phyloP scores from a whole-genome alignment of 2,888 invertebrate genomes.

The Tetragonula carbonaria region DNA sequence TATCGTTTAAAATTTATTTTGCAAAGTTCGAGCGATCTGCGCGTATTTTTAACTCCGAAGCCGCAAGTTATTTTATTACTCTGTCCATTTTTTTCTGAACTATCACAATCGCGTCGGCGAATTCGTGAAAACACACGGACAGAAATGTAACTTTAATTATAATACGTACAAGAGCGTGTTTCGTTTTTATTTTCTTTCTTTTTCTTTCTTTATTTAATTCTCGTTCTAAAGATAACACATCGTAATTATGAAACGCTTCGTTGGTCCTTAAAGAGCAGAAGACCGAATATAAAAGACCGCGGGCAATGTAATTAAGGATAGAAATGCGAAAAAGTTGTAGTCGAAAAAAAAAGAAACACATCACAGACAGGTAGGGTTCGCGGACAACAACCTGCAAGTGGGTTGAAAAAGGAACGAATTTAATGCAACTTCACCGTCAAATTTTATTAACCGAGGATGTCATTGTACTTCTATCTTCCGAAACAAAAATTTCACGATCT shows the following conservation, averaged over 20 bases:
- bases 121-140: background rate
- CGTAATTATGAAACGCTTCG: conserved; percentile 39
- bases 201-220: background rate
- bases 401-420: conserved; percentile 50
- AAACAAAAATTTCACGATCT: background rate
- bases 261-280: conserved; percentile 20
- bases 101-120: background rate
- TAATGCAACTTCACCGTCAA: conserved; percentile 57
- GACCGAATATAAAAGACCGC: conserved; percentile 45
- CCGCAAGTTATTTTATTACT: background rate
- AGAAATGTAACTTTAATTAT: conserved; percentile 7
- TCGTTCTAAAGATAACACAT: conserved; percentile 17
- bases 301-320: conserved; percentile 57
- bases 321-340: conserved; percentile 58
- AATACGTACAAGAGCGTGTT: background rate
- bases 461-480: background rate
- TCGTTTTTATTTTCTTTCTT: background rate
- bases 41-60: background rate
- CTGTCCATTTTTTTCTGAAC: background rate
- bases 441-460: conserved; percentile 44
- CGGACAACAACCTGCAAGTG: conserved; percentile 44
- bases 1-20: conserved; percentile 8
- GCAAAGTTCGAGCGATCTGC: background rate
- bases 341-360: conserved; percentile 56
- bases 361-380: conserved; percentile 30